Base-by-base conservation (phyloP, 92 coral and sea anemone species). In the Palythoa caribaeorum region DNA sequence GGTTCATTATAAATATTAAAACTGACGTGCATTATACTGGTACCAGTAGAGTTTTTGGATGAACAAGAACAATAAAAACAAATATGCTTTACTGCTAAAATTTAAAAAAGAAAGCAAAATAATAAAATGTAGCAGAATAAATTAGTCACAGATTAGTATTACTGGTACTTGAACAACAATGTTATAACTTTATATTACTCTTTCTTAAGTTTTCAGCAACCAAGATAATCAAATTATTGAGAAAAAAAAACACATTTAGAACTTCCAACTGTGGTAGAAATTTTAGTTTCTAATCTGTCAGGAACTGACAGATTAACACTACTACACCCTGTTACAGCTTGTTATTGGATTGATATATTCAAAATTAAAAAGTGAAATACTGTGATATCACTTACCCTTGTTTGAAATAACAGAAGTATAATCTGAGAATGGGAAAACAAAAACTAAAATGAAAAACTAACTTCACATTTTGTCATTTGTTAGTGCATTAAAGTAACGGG, bases 371-470 rank as follows among this genome's bases (percentile, higher is more conserved):
- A 76, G 17, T 47, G 15, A 59, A 35, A 6, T 20, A 15, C 28
- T 16, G 19, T 17, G 48, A 40, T 37, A 48, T 44, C 50, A 81
- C 86, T 50, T 47, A 91, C 93, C 93, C 78, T 91, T 91, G 53
- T 71, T 91, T n/a, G 91, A 76, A 54, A 91, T 80, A 53, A 88
- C 91, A 39, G 93, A 91, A 83, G 84, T 76, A 59, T 87, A 91
- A 77, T 91, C 93, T 91, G 86, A 21, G 66, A 60, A 90, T 80
- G 12, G 12, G 5, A 59, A 5, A 10, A 38, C 7, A 6, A 53
- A 72, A 16, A 47, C 17, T 20, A 19, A 68, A 70, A 5, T 35
- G 13, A 16, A 37, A 35, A 9, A 19, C 20, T 19, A 15, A 13
- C 9, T 19, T 21, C n/a, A 50, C 9, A 9, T 52, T 11, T 71